A percentile compares a stretch with the other conserved stretches of the same genome.
phyloP scores from a whole-genome alignment of 1,140 invertebrate species.

The Cydia amplana region DNA sequence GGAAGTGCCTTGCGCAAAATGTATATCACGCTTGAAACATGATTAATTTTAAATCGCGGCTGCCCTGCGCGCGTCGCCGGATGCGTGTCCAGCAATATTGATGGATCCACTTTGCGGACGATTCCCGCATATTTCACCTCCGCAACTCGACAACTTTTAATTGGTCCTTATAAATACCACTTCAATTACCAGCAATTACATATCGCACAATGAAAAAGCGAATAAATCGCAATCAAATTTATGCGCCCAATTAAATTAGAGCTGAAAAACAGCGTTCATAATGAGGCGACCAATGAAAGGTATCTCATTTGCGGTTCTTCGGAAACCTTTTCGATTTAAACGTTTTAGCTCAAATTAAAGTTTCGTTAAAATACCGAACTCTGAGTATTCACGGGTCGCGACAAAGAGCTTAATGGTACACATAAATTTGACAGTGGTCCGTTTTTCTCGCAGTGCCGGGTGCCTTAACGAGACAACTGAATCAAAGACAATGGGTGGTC shows the following conservation, averaged over 20 bases:
- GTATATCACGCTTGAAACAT: slow-evolving; percentile 50
- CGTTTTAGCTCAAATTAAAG: slow-evolving; percentile 58
- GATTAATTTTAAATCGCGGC: slow-evolving; percentile 54
- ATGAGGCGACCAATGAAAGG: slow-evolving; percentile 55
- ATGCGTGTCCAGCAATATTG: slow-evolving; percentile 61
- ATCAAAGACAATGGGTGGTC: slow-evolving; percentile 67
- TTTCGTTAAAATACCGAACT: slow-evolving; percentile 60
- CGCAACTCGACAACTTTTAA: slow-evolving; percentile 50
- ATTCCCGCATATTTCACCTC: slow-evolving; percentile 59
- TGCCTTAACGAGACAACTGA: slow-evolving; percentile 64
- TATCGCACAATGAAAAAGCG: slow-evolving; percentile 48
- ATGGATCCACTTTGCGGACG: slow-evolving; percentile 53
- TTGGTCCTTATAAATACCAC: slow-evolving; percentile 47
- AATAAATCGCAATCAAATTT: slow-evolving; percentile 60
- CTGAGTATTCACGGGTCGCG: slow-evolving; percentile 43
- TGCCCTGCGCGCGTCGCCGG: slow-evolving; percentile 55
- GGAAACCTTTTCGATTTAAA: slow-evolving; percentile 48
- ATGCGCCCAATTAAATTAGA: slow-evolving; percentile 66
- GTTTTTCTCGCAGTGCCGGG: slow-evolving; percentile 49
- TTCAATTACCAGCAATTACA: slow-evolving; percentile 52
- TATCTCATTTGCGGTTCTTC: slow-evolving; percentile 47
- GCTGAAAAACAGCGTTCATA: slow-evolving; percentile 45
- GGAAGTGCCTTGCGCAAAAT: slow-evolving; percentile 46
- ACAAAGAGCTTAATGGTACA: slow-evolving; percentile 52
- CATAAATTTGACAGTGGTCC: slow-evolving; percentile 62